Base-by-base conservation (phyloP, 2,113 vertebrate genomes). In the Tychaedon coryphoeus region DNA sequence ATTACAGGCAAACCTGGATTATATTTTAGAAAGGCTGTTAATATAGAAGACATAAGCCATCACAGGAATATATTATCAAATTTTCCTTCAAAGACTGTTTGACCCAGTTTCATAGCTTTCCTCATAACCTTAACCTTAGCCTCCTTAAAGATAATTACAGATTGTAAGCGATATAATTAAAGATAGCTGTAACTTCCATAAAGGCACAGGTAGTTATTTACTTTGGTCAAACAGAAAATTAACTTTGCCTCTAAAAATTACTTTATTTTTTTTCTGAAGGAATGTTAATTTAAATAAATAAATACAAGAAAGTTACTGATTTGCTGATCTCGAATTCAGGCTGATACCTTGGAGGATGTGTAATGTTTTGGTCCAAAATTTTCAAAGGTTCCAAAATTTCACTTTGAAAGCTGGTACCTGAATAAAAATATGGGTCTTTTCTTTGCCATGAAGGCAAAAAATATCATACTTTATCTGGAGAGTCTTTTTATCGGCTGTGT, bases 251-350 rank as follows among this genome's bases (percentile, higher is more conserved):
- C 11, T 48, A 43, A 65, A 45, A 47, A 9, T 34, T 25, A 2
- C 4, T 22, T 40, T 13, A 4, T 2, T 4, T 38, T 50, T 75
- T 17, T 2, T 10, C 36, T 7, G 10, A 48, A 66, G 5, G 3
- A 50, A 67, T 17, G 4, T 3, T 47, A 58, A 57, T 12, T 4
- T 1, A 53, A 57, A n/a, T 19, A 33, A 38, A 56, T 40, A 29
- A 17, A 26, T 82, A 31, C 43, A 43, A 28, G 12, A 47, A 48
- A 38, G 20, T 25, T 69, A 43, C 4, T 34, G 6, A 47, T 66
- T 78, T 82, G 38, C 3, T 73, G n/a, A 45, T 70, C 19, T n/a
- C 74, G 42, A 88, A 81, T 58, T 77, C 38, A 62, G 13, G 5
- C 5, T 74, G n/a, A 23, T 36, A 61, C 1, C 14, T 67, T 22